Evolutionary conservation across 2,113 vertebrate species (phyloP), one percentile per base, ranked within the genome.

Genomic region (Oreocharis arfaki): DNA sequence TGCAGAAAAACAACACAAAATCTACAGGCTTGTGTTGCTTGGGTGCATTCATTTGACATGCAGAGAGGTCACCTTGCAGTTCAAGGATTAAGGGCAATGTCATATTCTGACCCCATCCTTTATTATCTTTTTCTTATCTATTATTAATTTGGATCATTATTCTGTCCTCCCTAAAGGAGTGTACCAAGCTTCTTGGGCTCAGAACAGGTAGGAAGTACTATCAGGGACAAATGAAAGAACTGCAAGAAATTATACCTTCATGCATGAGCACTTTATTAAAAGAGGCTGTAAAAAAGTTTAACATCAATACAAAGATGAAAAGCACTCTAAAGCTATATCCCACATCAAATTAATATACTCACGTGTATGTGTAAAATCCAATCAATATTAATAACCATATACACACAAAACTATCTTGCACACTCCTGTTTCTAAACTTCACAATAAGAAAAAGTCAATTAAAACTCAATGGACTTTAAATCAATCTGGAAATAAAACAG

Each of bases 31-130:
- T 73, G 10, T 16, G 12, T 6, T 89, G 7, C 49, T 63, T n/a
- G 13, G 68, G 8, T n/a, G 39, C 2, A 19, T 89, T 84, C 30
- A n/a, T 24, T 35, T 39, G 24, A 37, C 28, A 2, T 49, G 28
- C 21, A 56, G 20, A 81, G 17, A 50, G 3, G 0, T 1, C 23
- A 70, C 42, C 10, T 23, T 63, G 11, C 8, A 28, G 17, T 33
- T 16, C 17, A 84, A 76, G 12, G 16, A 73, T 35, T 49, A 41
- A 63, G 15, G 28, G 3, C 7, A 57, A 37, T 63, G 7, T 47
- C 30, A 52, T 2, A 0, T 60, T 76, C 21, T 65, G 18, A 56
- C 3, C 3, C 26, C 3, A 1, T n/a, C 71, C 3, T 83, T 86
- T 56, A 35, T 52, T 42, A 60, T 50, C 6, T 61, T 26, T 82